Base-by-base conservation (phyloP, 2,888 invertebrate genomes). In the Ectemnius cavifrons region DNA sequence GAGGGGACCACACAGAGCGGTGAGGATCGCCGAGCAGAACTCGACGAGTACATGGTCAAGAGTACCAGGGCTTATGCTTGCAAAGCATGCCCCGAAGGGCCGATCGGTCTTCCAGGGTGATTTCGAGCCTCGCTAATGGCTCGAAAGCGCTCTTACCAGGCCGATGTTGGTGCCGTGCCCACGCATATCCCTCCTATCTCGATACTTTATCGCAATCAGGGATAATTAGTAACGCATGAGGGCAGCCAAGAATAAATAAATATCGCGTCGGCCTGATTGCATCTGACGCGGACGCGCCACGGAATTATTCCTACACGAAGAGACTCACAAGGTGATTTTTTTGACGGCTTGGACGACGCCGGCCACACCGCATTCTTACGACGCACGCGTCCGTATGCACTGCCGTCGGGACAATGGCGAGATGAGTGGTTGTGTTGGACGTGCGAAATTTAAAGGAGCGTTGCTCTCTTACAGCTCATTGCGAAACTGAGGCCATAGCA, bases 201-300 rank as follows among this genome's bases (percentile, higher is more conserved):
- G 75, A 79, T 79, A 77, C 68, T 79, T 78, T 78, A 80, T 83
- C 80, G 81, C 83, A 81, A 81, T 84, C 81, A 73, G 60, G 74
- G 52, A 47, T 80, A 81, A 84, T 84, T 83, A 84, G 81, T 75
- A 77, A 77, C 78, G 77, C 80, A 70, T 73, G 76, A 57, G 68
- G 59, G 63, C 28, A 18, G 20, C 37, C 67, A 58, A 71, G 75
- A 80, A 75, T 72, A 79, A 81, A 79, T 80, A 77, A 73, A 83
- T 77, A 58, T 49, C 75, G 65, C 62, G 61, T 56, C 58, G 63
- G 63, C 71, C 68, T 70, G 81, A 78, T 81, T 72, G 77, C 78
- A 81, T 80, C 75, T 72, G 79, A 79, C 73, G 70, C 63, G 27
- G 66, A 68, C 49, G 59, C 69, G 59, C 52, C 46, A 18, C 71